Conservation (phyloP, 2,113 vertebrate species). For the Plecturocebus donacophilus region DNA sequence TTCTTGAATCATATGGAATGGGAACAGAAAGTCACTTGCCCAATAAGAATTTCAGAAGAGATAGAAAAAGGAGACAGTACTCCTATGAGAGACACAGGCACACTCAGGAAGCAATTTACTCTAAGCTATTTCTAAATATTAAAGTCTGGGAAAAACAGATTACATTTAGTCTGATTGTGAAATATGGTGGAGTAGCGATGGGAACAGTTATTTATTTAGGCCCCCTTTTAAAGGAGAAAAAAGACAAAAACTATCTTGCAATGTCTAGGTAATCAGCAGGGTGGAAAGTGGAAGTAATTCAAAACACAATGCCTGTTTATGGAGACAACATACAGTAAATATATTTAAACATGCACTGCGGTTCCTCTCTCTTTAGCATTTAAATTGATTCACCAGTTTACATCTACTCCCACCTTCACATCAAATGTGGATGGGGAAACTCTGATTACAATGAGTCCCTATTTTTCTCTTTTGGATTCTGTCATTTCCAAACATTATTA, state of each 20-base stretch:
- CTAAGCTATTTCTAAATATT: slow-evolving; percentile 11
- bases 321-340: not conserved
- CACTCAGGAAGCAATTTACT: not conserved
- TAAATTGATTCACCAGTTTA: slow-evolving; percentile 60
- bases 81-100: not conserved
- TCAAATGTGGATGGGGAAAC: slow-evolving; percentile 10
- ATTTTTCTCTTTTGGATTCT: slow-evolving; percentile 58
- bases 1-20: not conserved
- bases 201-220: slow-evolving; percentile 18
- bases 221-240: not conserved
- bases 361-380: slow-evolving; percentile 4
- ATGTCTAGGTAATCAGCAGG: not conserved
- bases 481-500: slow-evolving; percentile 24
- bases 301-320: slow-evolving; percentile 50
- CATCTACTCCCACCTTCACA: not conserved
- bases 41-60: not conserved
- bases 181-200: not conserved
- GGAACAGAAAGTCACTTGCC: not conserved
- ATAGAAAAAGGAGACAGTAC: not conserved
- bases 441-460: slow-evolving; percentile 19
- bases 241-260: not conserved
- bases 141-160: slow-evolving; percentile 34
- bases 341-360: slow-evolving; percentile 42
- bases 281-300: slow-evolving; percentile 39
- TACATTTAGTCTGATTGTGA: slow-evolving; percentile 4